A percentile compares a stretch with the other conserved stretches of the same genome.
Evolutionary conservation across 2,113 vertebrate species (phyloP).

Genomic region (Oreochromis tanganicae): DNA sequence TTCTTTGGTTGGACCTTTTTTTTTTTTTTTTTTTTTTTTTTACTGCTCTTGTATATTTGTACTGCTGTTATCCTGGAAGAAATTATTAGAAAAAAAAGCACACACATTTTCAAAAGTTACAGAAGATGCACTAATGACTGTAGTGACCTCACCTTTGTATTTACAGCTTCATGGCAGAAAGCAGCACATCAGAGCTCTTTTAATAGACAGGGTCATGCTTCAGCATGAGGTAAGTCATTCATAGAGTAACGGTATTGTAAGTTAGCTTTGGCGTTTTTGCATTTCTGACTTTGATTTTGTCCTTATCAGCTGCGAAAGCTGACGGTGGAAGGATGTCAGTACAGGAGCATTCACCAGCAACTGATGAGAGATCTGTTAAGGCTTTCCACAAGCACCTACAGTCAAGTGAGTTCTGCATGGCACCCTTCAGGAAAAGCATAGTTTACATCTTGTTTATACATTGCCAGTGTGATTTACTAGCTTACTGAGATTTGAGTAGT

Average conservation of each 20-base stretch:
- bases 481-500: not conserved
- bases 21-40: not conserved
- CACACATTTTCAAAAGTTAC: not conserved
- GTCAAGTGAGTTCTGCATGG: conserved; percentile 77
- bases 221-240: conserved; percentile 85
- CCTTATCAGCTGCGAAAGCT: conserved; percentile 83
- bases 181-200: conserved; percentile 89
- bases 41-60: not conserved
- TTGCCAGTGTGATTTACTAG: not conserved
- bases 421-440: not conserved
- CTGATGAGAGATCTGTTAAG: conserved; percentile 89
- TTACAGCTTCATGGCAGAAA: conserved; percentile 93
- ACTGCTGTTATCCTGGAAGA: not conserved
- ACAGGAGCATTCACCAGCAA: conserved; percentile 86
- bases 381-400: conserved; percentile 93
- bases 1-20: no score
- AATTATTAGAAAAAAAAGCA: not conserved
- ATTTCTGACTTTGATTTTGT: not conserved
- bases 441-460: not conserved
- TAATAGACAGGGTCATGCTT: conserved; percentile 96
- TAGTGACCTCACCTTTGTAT: conserved; percentile 14
- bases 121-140: not conserved
- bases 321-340: conserved; percentile 91
- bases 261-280: not conserved
- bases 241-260: not conserved